These are phyloP conservation scores for Fopius arisanus DNA, from an alignment of 1,140 invertebrate genomes.

Conservation along the genomic window DNA sequence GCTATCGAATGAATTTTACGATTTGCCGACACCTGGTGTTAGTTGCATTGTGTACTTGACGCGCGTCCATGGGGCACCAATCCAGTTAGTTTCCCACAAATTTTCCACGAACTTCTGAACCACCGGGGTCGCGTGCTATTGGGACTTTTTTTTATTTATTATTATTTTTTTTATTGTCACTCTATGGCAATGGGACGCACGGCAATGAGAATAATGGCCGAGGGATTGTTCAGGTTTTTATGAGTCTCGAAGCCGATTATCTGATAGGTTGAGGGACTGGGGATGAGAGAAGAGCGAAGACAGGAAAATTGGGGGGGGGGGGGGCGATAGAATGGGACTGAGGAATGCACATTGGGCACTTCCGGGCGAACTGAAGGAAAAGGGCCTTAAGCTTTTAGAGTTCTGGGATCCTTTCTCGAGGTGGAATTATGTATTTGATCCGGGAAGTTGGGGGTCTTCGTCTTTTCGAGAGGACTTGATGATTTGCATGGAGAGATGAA, in stretches of 20 bases:
- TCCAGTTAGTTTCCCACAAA: not conserved
- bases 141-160: not conserved
- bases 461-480: slow-evolving; percentile 11
- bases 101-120: not conserved
- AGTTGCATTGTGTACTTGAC: not conserved
- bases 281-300: too few species aligned
- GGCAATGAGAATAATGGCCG: not conserved
- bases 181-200: not conserved
- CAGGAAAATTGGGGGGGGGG: not conserved
- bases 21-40: slow-evolving; percentile 24
- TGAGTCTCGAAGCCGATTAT: slow-evolving; percentile 34
- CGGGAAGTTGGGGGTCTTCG: slow-evolving; percentile 41
- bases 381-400: not conserved
- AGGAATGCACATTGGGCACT: not conserved
- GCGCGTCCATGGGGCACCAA: not conserved
- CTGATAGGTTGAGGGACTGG: too few species aligned
- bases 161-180: not conserved
- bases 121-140: not conserved
- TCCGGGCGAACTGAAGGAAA: not conserved
- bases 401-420: slow-evolving; percentile 19
- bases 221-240: slow-evolving; percentile 1
- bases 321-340: not conserved
- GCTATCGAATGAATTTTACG: slow-evolving; percentile 28
- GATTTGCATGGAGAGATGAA: not conserved
- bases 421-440: slow-evolving; percentile 47